Evolutionary conservation across 1,140 invertebrate genomes (phyloP), one percentile per base, ranked within the genome.

Genomic region (Bombus soroeensis): DNA sequence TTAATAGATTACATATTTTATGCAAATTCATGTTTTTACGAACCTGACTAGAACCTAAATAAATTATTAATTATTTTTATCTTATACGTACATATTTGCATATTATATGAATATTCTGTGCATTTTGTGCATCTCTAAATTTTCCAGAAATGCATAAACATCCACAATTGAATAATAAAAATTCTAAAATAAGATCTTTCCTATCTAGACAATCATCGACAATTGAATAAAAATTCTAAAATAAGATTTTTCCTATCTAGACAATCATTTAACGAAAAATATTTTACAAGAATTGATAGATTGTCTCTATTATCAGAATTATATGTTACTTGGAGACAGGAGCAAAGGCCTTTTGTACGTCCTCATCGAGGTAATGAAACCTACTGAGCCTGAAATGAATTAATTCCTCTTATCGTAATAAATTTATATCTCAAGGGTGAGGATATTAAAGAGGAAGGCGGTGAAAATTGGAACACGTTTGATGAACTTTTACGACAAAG

Each of bases 261-360:
- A 84, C 66, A 92, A 92, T 82, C 59, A 74, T 22, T 32, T 92
- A 32, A 89, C 83, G 15, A 81, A 76, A 32, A 68, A 59, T 15
- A 76, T 75, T 22, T 47, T 91, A 53, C 84, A 85, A 57, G 81
- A 87, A 59, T 9, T 88, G 6, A 47, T 91, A 39, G 66, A 47
- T 2, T 91, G 91, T 41, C 13, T 91, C 13, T 70, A 75, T n/a
- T 92, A 92, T 81, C 91, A 91, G 32, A 85, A 66, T 76, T 92
- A 88, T 32, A 84, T 89, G 85, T 47, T 91, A 28, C 47, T 87
- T 32, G 62, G 57, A 1, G 64, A 89, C 59, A 73, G 22, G 1
- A 83, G 28, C n/a, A 81, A 15, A 81, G 89, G 89, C 8, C 75
- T 92, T 12, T 53, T 91, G 25, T 57, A 89, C 68, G 39, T 90